phyloP scores from a whole-genome alignment of 2,113 vertebrate species.

The Fulmarus glacialis region DNA sequence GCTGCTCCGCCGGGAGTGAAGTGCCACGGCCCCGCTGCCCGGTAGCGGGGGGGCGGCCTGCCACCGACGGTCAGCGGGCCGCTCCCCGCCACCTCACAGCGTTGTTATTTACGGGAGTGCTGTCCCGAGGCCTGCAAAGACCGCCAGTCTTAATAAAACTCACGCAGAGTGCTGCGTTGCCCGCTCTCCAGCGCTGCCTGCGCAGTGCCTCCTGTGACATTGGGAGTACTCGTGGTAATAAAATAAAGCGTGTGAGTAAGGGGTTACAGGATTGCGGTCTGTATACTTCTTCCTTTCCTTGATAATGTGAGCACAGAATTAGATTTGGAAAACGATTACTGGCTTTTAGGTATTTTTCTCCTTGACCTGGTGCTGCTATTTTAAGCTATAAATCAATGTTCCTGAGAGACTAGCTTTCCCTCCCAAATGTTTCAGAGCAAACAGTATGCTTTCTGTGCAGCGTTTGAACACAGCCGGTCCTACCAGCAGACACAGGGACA shows the following conservation, averaged over 20 bases:
- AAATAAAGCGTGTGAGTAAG: neutral
- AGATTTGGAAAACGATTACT: neutral
- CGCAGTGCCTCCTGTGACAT: rapidly evolving
- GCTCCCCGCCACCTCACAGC: neutral
- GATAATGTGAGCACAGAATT: neutral
- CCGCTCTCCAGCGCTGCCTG: neutral
- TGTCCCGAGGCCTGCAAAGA: neutral
- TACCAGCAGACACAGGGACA: rapidly evolving
- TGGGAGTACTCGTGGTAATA: rapidly evolving
- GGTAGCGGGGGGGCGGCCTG: neutral
- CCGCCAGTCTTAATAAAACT: rapidly evolving
- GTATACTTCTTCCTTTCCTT: neutral
- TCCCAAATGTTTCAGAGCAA: neutral
- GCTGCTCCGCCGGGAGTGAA: neutral
- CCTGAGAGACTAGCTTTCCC: neutral
- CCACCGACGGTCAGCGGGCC: too few species aligned
- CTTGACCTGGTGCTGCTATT: neutral
- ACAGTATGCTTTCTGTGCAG: neutral
- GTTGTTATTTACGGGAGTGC: rapidly evolving
- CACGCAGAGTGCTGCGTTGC: rapidly evolving
- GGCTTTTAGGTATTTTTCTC: neutral
- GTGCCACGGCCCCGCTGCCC: too few species aligned
- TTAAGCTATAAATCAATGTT: neutral
- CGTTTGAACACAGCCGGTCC: neutral
- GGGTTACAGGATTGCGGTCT: rapidly evolving